Conservation (phyloP, 2,113 vertebrate genomes). For the Melanostigma gelatinosum region DNA sequence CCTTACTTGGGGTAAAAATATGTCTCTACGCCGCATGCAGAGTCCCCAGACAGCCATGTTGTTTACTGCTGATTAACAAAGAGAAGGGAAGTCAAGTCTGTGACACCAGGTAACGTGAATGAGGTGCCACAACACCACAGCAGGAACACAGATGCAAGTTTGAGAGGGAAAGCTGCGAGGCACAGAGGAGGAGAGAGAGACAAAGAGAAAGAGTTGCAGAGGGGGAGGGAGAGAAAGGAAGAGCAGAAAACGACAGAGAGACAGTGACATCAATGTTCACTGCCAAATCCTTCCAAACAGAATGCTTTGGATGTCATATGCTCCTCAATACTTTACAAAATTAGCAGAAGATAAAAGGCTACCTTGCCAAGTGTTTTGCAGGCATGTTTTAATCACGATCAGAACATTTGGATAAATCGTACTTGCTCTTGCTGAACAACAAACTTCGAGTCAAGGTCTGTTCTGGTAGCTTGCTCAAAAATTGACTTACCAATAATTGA, state of each 20-base stretch:
- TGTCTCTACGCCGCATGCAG: conserved; percentile 71
- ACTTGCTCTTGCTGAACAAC: neutral
- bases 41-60: conserved; percentile 84
- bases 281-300: conserved; percentile 13
- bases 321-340: conserved; percentile 22
- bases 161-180: conserved; percentile 22
- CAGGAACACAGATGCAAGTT: conserved; percentile 59
- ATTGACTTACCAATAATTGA: neutral
- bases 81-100: conserved; percentile 79
- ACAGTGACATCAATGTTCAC: conserved; percentile 27
- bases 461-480: neutral
- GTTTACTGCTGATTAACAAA: conserved; percentile 88
- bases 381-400: neutral
- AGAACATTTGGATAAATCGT: neutral
- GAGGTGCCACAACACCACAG: conserved; percentile 73
- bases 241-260: neutral
- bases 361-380: neutral
- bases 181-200: conserved; percentile 25
- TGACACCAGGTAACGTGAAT: conserved; percentile 81
- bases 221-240: neutral
- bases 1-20: conserved; percentile 77
- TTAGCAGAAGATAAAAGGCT: conserved; percentile 11
- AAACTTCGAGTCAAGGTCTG: neutral
- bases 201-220: conserved; percentile 21
- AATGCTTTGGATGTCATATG: neutral